Base-by-base conservation (phyloP, 2,797 vertebrate genomes). In the Rhynchotus rufescens region DNA sequence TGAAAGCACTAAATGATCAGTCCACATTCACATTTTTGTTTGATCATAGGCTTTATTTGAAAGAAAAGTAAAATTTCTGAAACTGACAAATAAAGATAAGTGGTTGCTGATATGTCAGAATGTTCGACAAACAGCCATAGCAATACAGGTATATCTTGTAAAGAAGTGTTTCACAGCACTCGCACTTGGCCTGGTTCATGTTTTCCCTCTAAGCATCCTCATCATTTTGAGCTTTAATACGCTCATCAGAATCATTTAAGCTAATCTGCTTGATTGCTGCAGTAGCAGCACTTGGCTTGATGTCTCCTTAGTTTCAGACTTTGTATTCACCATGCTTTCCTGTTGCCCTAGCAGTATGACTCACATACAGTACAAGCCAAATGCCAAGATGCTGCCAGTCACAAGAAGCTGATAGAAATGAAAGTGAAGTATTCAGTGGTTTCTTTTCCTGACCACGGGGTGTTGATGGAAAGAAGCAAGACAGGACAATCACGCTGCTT, bases 391-490 rank as follows among this genome's bases (percentile, higher is more conserved):
- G 64, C 88, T 89, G 82, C 92, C 94, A 84, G 66, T 93, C 87
- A 81, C 64, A 87, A 77, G 90, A 96, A 94, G 90, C 66, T 75
- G 80, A 90, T 79, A 96, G 94, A 96, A 93, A 84, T 80, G 75
- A 88, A 93, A 91, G 74, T 34, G 72, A 90, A 89, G 88, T 74
- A 81, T 92, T 93, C 45, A 59, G 72, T 87, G 68, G 54, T 91
- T 92, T 94, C 91, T 95, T 91, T 95, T 87, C 88, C 92, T 92
- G 92, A 91, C 71, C 85, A 69, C 86, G 44, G 76, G 51, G 89
- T 83, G 93, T 89, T 90, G 80, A 89, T 71, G 90, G 94, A 94
- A 91, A 91, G 89, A 93, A 88, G 86, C 86, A 92, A 93, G 87
- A 92, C 90, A 85, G 77, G 77, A 93, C 81, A 93, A 84, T 84